These are phyloP conservation scores for Semnornis frantzii DNA, from an alignment of 2,113 vertebrate genomes.

Conservation along the genomic window DNA sequence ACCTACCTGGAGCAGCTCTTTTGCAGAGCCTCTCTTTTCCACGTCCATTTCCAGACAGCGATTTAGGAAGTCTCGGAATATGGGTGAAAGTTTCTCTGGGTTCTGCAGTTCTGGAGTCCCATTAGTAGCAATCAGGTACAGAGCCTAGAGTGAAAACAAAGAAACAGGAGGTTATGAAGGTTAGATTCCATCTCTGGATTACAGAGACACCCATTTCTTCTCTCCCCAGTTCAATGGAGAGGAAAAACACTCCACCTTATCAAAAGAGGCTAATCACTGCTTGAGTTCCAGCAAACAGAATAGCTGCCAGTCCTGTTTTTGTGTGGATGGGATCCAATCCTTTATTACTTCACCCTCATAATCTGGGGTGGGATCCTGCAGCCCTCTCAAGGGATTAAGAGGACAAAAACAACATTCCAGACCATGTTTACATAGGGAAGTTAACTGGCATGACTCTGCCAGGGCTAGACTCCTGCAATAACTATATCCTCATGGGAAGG, in stretches of 20 bases:
- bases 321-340: slow-evolving; percentile 41
- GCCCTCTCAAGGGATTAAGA: slow-evolving; percentile 20
- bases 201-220: neutral
- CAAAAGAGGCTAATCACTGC: slow-evolving; percentile 8
- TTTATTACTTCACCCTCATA: slow-evolving; percentile 33
- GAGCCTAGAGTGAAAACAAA: slow-evolving; percentile 77
- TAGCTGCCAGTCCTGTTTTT: neutral
- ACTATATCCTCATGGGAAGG: neutral
- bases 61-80: slow-evolving; percentile 94
- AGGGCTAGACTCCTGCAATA: neutral
- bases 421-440: slow-evolving; percentile 24
- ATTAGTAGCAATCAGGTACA: slow-evolving; percentile 98
- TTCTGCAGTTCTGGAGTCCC: slow-evolving; percentile 97
- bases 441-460: slow-evolving; percentile 28
- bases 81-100: slow-evolving; percentile 89
- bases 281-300: slow-evolving; percentile 12
- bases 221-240: neutral
- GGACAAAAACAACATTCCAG: slow-evolving; percentile 62
- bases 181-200: neutral
- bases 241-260: neutral
- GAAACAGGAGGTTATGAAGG: neutral
- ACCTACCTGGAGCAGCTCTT: slow-evolving; percentile 91
- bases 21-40: slow-evolving; percentile 94
- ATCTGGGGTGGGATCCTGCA: slow-evolving; percentile 54
- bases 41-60: slow-evolving; percentile 98